Conservation (phyloP, 2,888 invertebrate species). For the Polyommatus iphigenia region DNA sequence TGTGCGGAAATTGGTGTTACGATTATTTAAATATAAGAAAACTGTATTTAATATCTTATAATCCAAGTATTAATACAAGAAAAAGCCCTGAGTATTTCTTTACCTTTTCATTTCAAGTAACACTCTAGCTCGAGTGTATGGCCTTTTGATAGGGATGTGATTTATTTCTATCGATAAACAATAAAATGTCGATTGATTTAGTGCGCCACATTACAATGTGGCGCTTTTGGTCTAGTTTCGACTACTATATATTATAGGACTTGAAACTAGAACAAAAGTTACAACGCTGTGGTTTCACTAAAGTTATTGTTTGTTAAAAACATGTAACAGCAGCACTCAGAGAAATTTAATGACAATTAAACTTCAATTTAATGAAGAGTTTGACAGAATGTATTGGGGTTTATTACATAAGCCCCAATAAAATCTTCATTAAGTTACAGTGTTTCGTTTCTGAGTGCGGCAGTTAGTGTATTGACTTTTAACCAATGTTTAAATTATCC, state of each 20-base stretch:
- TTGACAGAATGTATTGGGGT: no score
- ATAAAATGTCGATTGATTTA: neutral
- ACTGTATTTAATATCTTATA: neutral
- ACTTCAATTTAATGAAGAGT: no score
- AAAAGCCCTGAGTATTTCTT: neutral
- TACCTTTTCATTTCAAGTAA: conserved; percentile 3
- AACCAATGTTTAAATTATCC: no score
- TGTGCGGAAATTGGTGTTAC: no score
- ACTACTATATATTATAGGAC: neutral
- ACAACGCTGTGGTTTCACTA: neutral
- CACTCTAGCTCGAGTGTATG: neutral
- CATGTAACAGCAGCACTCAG: neutral
- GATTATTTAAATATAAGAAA: neutral
- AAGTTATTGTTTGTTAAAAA: no score
- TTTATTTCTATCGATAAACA: conserved; percentile 6
- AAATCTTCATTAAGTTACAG: no score
- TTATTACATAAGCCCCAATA: no score
- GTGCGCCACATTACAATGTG: neutral
- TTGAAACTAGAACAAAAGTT: neutral
- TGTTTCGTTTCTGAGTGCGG: no score
- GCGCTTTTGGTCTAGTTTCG: neutral
- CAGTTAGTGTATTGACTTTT: no score
- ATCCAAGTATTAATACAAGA: neutral
- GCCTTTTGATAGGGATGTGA: neutral
- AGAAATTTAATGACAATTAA: no score